Conservation (phyloP, 2,888 invertebrate species). For the Linhomoeus sp. region DNA sequence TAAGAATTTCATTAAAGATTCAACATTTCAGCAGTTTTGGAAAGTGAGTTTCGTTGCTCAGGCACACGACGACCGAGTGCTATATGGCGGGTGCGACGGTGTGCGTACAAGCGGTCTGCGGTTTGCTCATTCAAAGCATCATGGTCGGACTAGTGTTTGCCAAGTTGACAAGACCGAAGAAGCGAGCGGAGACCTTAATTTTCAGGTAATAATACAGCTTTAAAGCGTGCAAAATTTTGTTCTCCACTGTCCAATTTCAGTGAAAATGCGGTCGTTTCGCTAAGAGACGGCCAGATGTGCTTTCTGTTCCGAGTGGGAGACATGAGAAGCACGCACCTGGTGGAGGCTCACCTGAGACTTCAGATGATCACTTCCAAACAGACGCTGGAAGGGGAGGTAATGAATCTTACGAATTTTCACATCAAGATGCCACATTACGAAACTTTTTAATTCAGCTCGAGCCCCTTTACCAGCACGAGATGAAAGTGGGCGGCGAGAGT, state of each 20-base stretch:
- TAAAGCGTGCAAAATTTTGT: no score
- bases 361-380: no score
- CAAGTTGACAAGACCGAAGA: slow-evolving; percentile 83
- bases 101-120: slow-evolving; percentile 75
- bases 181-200: slow-evolving; percentile 78
- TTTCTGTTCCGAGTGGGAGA: slow-evolving; percentile 32
- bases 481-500: slow-evolving; percentile 60
- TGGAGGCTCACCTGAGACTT: slow-evolving; percentile 94
- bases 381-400: no score
- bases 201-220: slow-evolving; percentile 52
- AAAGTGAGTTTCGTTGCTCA: no score
- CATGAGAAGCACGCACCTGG: slow-evolving; percentile 24
- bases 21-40: no score
- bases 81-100: slow-evolving; percentile 73
- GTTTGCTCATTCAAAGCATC: slow-evolving; percentile 52
- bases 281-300: slow-evolving; percentile 28
- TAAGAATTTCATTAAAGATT: no score
- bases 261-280: slow-evolving; percentile 14
- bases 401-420: no score
- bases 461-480: slow-evolving; percentile 80
- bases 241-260: no score
- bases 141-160: slow-evolving; percentile 72
- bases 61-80: slow-evolving; percentile 73
- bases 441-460: no score
- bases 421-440: no score